Base-by-base conservation (phyloP, 2,888 invertebrate species). In the Thalpophila matura region DNA sequence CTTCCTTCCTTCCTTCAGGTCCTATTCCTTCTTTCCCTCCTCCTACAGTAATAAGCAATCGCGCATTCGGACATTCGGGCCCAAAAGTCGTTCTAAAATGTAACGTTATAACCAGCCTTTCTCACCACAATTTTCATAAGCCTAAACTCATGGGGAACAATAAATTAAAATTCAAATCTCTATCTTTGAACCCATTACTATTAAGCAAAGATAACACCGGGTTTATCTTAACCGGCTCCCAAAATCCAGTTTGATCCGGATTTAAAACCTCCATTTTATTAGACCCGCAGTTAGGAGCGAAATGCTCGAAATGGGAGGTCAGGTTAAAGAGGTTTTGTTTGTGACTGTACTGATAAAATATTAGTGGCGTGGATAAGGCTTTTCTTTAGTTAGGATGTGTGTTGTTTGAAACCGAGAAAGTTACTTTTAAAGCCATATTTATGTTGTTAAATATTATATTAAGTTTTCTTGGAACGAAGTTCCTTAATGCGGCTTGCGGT, bases 91-190 rank as follows among this genome's bases (percentile, higher is more conserved):
- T 9, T 2, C 5, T 16, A 7, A 22, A 29, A 10, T n/a, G 0
- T 46, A 1, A 1, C 5, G n/a, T n/a, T 54, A 6, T 10, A 20
- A 22, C 12, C 12, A n/a, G 0, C 12, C 1, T 9, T n/a, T 29
- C n/a, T 14, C 12, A 22, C 1, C 1, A 18, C 3, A 37, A 67
- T 64, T 35, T 57, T 20, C 50, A 31, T 51, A 55, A 45, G 10
- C 57, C 16, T 26, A 53, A 38, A 45, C 16, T 58, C 37, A 55
- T 55, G 56, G 20, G 20, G 4, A 33, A 57, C 57, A 27, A 73
- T 81, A 72, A 77, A 81, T 82, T 82, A 66, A 77, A 81, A 77
- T 81, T 77, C 77, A 74, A 78, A 62, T 24, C 61, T 26, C 35
- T 55, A 26, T 51, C 57, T 64, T 45, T 33, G 22, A 79, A 74